These are phyloP conservation scores for Chrysolina americana DNA, from an alignment of 2,888 invertebrate species.

Conservation along the genomic window DNA sequence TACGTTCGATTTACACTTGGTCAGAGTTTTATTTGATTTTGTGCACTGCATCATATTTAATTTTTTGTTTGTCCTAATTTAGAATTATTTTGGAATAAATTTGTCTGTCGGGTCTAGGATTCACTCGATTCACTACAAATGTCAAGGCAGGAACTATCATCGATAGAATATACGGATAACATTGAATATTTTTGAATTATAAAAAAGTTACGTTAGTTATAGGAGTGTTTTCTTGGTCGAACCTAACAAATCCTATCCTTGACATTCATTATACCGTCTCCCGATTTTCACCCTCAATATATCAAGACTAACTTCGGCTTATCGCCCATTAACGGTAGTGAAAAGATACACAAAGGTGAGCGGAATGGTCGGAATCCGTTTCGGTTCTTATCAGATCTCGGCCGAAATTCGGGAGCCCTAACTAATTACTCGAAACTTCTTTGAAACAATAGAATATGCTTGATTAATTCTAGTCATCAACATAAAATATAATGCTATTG, in stretches of 20 bases:
- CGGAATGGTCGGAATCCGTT: slow-evolving; percentile 28
- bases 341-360: slow-evolving; percentile 27
- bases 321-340: slow-evolving; percentile 26
- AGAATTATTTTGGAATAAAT: no score
- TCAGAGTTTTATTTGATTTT: no score
- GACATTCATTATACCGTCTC: slow-evolving; percentile 18
- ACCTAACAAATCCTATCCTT: background rate
- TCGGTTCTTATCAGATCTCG: slow-evolving; percentile 58
- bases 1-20: no score
- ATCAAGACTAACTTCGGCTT: slow-evolving; percentile 25
- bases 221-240: background rate
- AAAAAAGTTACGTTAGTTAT: background rate
- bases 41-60: no score
- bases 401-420: slow-evolving; percentile 58
- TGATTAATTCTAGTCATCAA: slow-evolving; percentile 62
- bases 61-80: no score
- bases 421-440: slow-evolving; percentile 57
- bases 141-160: no score
- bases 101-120: no score
- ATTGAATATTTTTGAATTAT: no score
- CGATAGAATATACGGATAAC: no score
- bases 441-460: slow-evolving; percentile 51
- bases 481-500: slow-evolving; percentile 63
- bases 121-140: no score
- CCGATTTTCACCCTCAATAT: slow-evolving; percentile 30